A percentile compares a stretch with the other conserved stretches of the same genome.
These are phyloP conservation scores for Andrena flavipes DNA, from an alignment of 2,888 invertebrate genomes.

Conservation along the genomic window DNA sequence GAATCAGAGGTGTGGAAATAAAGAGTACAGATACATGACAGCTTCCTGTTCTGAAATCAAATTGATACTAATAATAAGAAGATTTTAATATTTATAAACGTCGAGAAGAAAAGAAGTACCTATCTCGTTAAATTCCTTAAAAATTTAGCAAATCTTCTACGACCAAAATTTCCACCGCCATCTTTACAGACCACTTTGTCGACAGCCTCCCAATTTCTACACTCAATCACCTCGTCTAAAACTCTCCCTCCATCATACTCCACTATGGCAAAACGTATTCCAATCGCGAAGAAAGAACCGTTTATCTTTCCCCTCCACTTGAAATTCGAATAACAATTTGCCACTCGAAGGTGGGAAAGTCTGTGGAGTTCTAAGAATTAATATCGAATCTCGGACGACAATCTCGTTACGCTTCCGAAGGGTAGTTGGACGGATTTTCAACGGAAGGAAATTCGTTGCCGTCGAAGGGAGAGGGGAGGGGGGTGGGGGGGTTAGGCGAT, in stretches of 20 bases:
- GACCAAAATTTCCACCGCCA: no score
- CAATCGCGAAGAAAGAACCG: neutral
- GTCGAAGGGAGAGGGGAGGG: conserved; percentile 18
- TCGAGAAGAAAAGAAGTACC: no score
- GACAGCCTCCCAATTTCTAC: neutral
- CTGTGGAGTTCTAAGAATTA: conserved; percentile 33
- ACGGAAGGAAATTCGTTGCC: conserved; percentile 40
- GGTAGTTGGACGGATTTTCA: conserved; percentile 18
- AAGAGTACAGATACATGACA: no score
- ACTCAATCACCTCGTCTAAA: neutral
- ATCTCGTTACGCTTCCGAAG: conserved; percentile 34
- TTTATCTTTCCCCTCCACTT: neutral
- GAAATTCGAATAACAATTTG: neutral
- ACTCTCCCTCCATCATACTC: neutral
- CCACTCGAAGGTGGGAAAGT: neutral
- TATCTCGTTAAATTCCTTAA: no score
- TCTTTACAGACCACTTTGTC: neutral
- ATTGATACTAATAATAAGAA: neutral
- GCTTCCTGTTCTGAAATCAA: no score
- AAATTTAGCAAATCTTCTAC: no score
- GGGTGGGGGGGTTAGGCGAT: conserved; percentile 20
- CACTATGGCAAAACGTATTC: neutral
- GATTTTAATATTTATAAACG: neutral
- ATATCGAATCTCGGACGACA: conserved; percentile 34
- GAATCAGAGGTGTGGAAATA: no score